Conservation (phyloP, 2,888 invertebrate species). For the Rhimphoctona megacephalus region DNA sequence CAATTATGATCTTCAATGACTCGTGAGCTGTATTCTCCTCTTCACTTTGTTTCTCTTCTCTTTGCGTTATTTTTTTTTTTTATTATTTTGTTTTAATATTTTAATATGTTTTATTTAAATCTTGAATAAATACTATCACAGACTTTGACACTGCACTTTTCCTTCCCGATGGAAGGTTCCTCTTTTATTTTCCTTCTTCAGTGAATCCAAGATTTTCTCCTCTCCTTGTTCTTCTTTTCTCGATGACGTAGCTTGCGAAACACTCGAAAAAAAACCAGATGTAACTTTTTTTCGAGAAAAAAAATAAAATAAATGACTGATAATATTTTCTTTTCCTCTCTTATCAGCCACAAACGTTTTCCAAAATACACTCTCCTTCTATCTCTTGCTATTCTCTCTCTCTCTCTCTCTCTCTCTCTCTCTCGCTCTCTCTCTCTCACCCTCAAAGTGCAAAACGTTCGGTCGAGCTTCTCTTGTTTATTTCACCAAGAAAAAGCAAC, state of each 20-base stretch:
- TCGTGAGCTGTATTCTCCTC: conserved; percentile 42
- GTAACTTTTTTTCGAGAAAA: conserved; percentile 1
- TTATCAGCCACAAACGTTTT: conserved; percentile 22
- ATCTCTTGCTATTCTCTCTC: not conserved
- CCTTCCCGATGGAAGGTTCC: conserved; percentile 60
- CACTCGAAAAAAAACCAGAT: conserved; percentile 41
- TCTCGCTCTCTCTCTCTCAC: conserved; percentile 47
- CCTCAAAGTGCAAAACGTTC: conserved; percentile 47
- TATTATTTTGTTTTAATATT: conserved; percentile 52
- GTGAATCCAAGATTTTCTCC: conserved; percentile 47
- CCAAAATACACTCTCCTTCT: conserved; percentile 41
- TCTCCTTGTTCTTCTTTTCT: not conserved
- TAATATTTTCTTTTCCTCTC: conserved; percentile 24
- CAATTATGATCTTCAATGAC: not conserved
- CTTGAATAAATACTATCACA: conserved; percentile 84
- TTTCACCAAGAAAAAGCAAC: conserved; percentile 53
- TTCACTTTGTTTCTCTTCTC: conserved; percentile 36
- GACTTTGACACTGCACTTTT: conserved; percentile 80
- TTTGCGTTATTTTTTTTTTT: conserved; percentile 49
- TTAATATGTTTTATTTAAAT: conserved; percentile 67
- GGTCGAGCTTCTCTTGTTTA: conserved; percentile 41
- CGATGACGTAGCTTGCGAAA: conserved; percentile 45
- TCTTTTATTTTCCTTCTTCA: conserved; percentile 35
- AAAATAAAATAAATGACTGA: conserved; percentile 21
- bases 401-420: conserved; percentile 40